Conservation (phyloP, 2,113 vertebrate genomes). For the Lophius piscatorius region DNA sequence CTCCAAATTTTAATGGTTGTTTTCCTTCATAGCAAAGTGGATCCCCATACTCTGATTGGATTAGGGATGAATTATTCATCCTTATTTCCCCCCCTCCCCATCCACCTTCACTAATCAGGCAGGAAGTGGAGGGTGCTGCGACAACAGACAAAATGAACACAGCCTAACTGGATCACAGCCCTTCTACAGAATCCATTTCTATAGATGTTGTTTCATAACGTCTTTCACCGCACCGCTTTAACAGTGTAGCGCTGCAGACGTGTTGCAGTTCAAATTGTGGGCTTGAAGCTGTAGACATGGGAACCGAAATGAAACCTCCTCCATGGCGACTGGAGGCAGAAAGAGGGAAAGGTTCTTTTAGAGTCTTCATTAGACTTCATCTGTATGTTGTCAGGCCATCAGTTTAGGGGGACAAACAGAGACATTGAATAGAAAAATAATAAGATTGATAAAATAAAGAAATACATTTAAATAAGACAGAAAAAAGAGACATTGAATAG, state of each 20-base stretch:
- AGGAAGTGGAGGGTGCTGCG: conserved; percentile 3
- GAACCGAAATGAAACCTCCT: conserved; percentile 11
- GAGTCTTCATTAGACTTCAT: conserved; percentile 9
- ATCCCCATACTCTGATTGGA: conserved; percentile 51
- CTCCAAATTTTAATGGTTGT: conserved; percentile 55
- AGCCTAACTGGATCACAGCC: not conserved
- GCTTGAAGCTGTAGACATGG: conserved; percentile 2
- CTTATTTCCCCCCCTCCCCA: too few relatives aligned
- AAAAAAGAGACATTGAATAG: too few relatives aligned
- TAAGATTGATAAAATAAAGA: too few relatives aligned
- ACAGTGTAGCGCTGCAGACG: not conserved
- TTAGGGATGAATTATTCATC: conserved; percentile 59
- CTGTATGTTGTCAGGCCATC: conserved; percentile 13
- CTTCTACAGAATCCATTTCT: not conserved
- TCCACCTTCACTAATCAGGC: conserved; percentile 6
- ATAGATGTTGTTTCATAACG: not conserved
- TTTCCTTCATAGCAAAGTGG: conserved; percentile 40
- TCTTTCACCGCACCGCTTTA: conserved; percentile 1
- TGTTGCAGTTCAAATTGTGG: not conserved
- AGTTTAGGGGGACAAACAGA: too few relatives aligned
- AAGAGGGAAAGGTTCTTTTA: conserved; percentile 3
- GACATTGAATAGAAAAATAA: too few relatives aligned
- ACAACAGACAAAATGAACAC: conserved; percentile 3
- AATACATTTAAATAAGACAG: too few relatives aligned
- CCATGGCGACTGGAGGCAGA: conserved; percentile 9